Evolutionary conservation across 2,797 vertebrate genomes (phyloP).

Genomic region (Sternarchorhynchus goeldii): DNA sequence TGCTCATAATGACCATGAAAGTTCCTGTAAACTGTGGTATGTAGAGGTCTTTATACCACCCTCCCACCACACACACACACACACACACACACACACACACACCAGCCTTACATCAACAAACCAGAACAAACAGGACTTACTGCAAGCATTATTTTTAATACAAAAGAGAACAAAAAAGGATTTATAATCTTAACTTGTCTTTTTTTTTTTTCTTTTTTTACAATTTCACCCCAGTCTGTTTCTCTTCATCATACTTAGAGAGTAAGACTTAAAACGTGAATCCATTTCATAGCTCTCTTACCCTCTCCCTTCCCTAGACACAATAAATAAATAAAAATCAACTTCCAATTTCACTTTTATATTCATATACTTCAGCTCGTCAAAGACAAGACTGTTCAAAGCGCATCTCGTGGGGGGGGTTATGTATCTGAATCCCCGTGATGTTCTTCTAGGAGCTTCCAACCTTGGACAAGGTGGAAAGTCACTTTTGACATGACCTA

Average conservation of each 20-base stretch:
- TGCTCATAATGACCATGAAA: conserved; percentile 60
- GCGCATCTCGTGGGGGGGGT: conserved; percentile 60
- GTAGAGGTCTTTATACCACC: conserved; percentile 23
- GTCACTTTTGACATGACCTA: conserved; percentile 75
- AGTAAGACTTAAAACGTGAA: conserved; percentile 71
- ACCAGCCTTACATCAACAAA: conserved; percentile 14
- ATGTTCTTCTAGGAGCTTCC: conserved; percentile 64
- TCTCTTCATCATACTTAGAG: conserved; percentile 68
- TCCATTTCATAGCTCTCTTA: conserved; percentile 56
- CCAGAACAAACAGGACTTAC: conserved; percentile 61
- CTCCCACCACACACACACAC: conserved; percentile 24
- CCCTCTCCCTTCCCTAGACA: conserved; percentile 59
- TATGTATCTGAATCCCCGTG: conserved; percentile 54
- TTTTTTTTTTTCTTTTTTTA: conserved; percentile 69
- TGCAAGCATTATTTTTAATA: conserved; percentile 86
- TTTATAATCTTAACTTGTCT: conserved; percentile 76
- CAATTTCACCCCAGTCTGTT: conserved; percentile 60
- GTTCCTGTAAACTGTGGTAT: conserved; percentile 61
- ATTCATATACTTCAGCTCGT: conserved; percentile 69
- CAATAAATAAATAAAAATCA: conserved; percentile 86
- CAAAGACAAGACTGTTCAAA: conserved; percentile 63
- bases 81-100: conserved; percentile 22
- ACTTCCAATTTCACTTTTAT: conserved; percentile 70
- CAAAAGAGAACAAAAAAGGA: conserved; percentile 79
- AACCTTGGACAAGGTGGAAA: conserved; percentile 66